Base-by-base conservation (phyloP, 2,888 invertebrate species). In the Octodonta nipae region DNA sequence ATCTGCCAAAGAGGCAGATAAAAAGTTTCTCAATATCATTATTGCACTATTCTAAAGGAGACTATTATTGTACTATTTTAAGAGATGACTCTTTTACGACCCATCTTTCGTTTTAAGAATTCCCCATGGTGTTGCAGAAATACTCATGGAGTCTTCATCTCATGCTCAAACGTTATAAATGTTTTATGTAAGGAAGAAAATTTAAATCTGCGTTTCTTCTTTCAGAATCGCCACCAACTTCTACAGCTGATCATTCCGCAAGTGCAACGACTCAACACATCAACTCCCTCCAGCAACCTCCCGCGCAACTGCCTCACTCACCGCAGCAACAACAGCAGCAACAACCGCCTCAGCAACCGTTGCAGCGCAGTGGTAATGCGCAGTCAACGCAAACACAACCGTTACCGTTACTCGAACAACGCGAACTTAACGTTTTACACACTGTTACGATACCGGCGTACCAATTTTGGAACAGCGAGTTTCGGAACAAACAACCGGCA, bases 401-500 rank as follows among this genome's bases (percentile, higher is more conserved):
- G 15, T 44, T 60, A 27, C 73, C 77, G 11, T 71, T 78, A 38
- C 67, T 84, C 53, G 86, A 86, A 66, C 71, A 85, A 49, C 74
- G 83, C 54, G 83, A 85, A 54, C 78, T 88, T 60, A 84, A 86
- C 62, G 79, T 82, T 56, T 69, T 80, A 44, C 84, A 86, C 61
- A 76, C 81, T 51, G 83, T 83, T 50, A 78, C 78, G 41, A 83
- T 89, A 61, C 83, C 84, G 53, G 84, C 89, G 51, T 87, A 83
- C 65, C 85, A 86, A 60, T 88, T 88, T 64, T 89, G 88, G 89
- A 88, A 87, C 64, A 77, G 86, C 41, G 88, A 88, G 66, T 86
- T 89, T 61, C 76, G 83, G 46, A 87, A 85, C 67, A 86, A 86
- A 62, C 85, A 86, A 62, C 85, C 85, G 42, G 83, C 85, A 41